Percentiles rank a stretch among this genome's conserved stretches.
These are phyloP conservation scores for Platygyra sinensis DNA, from an alignment of 64 coral and sea anemone genomes.

Conservation along the genomic window DNA sequence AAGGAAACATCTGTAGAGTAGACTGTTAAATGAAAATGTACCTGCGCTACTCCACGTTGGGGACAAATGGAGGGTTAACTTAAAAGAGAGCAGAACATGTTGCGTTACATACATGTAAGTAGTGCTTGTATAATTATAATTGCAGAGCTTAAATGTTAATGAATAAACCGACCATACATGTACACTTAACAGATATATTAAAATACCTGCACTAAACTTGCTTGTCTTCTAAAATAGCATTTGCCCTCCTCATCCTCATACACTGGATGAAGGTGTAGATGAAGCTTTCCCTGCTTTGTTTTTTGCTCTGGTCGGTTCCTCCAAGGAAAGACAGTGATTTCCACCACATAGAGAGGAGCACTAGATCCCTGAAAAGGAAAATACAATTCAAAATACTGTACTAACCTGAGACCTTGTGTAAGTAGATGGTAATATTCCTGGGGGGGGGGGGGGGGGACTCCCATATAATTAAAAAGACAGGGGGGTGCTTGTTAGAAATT, in stretches of 20 bases:
- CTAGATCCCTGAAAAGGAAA: constrained; percentile 54
- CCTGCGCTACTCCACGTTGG: too few relatives aligned
- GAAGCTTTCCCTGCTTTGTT: neutral
- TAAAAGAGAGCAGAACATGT: too few relatives aligned
- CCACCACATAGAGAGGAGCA: constrained; percentile 73
- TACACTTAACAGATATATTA: neutral
- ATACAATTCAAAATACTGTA: neutral
- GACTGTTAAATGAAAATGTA: too few relatives aligned
- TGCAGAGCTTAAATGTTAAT: neutral
- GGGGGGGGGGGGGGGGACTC: too few relatives aligned
- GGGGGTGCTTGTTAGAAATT: too few relatives aligned
- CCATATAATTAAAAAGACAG: too few relatives aligned
- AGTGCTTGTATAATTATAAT: neutral
- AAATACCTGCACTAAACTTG: constrained; percentile 84
- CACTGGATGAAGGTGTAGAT: constrained; percentile 72
- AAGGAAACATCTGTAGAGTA: too few relatives aligned
- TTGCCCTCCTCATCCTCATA: constrained; percentile 89
- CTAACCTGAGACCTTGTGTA: neutral
- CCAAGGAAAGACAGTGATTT: constrained; percentile 80
- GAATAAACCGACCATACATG: neutral
- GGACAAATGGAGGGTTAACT: too few relatives aligned
- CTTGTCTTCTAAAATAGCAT: constrained; percentile 91
- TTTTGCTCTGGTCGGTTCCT: constrained; percentile 22
- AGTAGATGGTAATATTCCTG: neutral
- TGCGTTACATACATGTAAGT: too few relatives aligned